These are phyloP conservation scores for Cyclina sinensis DNA, from an alignment of 1,140 invertebrate species.

Conservation along the genomic window DNA sequence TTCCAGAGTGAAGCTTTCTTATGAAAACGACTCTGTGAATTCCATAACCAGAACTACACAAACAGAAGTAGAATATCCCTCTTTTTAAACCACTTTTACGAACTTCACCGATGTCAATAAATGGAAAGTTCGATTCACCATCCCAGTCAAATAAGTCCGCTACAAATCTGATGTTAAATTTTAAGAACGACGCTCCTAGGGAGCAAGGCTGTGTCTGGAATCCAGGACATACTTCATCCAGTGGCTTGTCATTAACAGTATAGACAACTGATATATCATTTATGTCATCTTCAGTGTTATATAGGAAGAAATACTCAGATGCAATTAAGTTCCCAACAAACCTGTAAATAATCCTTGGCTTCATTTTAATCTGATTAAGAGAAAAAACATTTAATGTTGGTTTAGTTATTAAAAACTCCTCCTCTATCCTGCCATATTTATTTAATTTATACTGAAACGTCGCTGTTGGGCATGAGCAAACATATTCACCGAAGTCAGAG, in stretches of 20 bases:
- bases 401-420: neutral
- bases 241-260: conserved; percentile 4
- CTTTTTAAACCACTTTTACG: neutral
- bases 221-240: conserved; percentile 23
- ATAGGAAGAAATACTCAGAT: neutral
- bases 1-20: neutral
- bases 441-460: no score
- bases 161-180: neutral
- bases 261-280: conserved; percentile 9
- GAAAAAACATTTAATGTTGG: neutral
- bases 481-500: conserved; percentile 18
- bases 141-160: neutral
- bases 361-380: neutral
- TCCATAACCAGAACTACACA: conserved; percentile 5
- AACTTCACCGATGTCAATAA: neutral
- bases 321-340: conserved; percentile 4
- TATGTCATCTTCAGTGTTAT: neutral
- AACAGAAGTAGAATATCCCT: conserved; percentile 6
- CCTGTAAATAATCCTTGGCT: neutral
- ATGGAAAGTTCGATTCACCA: neutral
- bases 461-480: neutral
- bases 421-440: neutral
- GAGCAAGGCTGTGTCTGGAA: conserved; percentile 1
- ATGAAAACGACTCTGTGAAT: neutral
- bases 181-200: neutral